Evolutionary conservation across 2,888 invertebrate species (phyloP).

Genomic region (Bhutanitis thaidina): DNA sequence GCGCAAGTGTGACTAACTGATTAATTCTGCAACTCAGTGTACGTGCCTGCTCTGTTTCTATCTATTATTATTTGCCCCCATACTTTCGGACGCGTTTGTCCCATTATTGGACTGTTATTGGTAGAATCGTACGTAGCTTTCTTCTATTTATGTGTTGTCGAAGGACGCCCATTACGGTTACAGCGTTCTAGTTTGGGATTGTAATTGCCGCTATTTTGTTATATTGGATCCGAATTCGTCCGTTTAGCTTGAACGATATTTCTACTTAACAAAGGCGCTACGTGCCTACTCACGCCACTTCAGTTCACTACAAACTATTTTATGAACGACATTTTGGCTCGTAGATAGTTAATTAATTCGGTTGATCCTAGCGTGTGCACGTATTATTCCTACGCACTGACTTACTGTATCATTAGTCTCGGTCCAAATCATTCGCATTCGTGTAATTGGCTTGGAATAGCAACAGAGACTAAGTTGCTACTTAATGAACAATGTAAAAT

Average conservation of each 20-base stretch:
- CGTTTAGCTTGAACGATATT: constrained; percentile 50
- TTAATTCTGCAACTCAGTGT: constrained; percentile 66
- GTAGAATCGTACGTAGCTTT: constrained; percentile 38
- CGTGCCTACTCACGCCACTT: constrained; percentile 12
- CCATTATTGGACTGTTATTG: constrained; percentile 71
- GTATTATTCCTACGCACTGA: background rate
- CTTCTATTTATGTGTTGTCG: constrained; percentile 63
- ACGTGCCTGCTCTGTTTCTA: constrained; percentile 63
- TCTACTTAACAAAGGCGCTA: constrained; percentile 40
- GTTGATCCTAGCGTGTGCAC: background rate
- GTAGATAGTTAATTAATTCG: constrained; percentile 3
- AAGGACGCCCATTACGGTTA: constrained; percentile 58
- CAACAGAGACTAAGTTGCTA: background rate
- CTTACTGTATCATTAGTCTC: background rate
- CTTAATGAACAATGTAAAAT: background rate
- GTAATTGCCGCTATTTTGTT: constrained; percentile 70
- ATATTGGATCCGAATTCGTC: constrained; percentile 60
- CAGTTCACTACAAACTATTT: constrained; percentile 9
- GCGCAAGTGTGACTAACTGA: constrained; percentile 79
- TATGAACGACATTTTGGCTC: background rate
- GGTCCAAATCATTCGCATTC: background rate
- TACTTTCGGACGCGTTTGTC: constrained; percentile 55
- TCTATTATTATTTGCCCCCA: constrained; percentile 65
- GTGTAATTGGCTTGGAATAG: too few species aligned
- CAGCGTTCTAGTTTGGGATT: constrained; percentile 58